Percentiles rank a stretch among this genome's conserved stretches.
Conservation (phyloP, 2,797 vertebrate species). For the Acrocephalus scirpaceus region DNA sequence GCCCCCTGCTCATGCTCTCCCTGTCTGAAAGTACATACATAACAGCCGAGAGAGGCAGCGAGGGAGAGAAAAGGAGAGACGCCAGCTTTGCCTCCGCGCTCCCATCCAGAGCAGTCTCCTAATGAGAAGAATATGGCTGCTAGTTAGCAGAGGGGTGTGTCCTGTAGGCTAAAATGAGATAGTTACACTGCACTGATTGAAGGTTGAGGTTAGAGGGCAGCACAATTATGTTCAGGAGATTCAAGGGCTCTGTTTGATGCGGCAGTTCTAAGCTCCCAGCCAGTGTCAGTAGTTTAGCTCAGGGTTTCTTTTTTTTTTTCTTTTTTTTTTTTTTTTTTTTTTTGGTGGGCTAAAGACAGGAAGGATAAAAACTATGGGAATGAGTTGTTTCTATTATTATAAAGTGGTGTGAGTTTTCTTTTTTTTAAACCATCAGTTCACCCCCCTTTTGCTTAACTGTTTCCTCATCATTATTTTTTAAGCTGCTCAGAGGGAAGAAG, state of each 20-base stretch:
- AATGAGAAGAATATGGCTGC: constrained; percentile 87
- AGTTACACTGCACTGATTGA: constrained; percentile 87
- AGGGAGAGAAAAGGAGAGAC: constrained; percentile 32
- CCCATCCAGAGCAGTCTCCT: constrained; percentile 78
- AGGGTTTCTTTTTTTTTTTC: constrained; percentile 71
- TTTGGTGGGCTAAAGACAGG: constrained; percentile 78
- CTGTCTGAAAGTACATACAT: constrained; percentile 21
- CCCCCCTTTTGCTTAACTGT: constrained; percentile 71
- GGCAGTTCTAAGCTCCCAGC: constrained; percentile 90
- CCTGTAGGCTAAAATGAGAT: constrained; percentile 83
- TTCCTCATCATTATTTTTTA: constrained; percentile 71
- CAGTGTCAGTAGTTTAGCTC: constrained; percentile 81
- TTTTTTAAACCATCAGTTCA: constrained; percentile 59
- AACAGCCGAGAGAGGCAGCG: constrained; percentile 51
- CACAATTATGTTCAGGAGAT: constrained; percentile 95
- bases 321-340: constrained; percentile 76
- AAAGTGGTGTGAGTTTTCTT: constrained; percentile 62
- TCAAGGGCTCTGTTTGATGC: constrained; percentile 92
- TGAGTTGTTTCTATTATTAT: constrained; percentile 84
- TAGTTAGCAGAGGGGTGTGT: constrained; percentile 92
- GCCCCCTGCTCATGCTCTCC: neutral
- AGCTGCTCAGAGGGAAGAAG: constrained; percentile 33
- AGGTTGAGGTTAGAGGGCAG: constrained; percentile 92
- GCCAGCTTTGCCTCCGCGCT: constrained; percentile 47
- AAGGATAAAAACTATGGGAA: constrained; percentile 80